Evolutionary conservation across 2,888 invertebrate genomes (phyloP).

Genomic region (Entomobrya multifasciata): DNA sequence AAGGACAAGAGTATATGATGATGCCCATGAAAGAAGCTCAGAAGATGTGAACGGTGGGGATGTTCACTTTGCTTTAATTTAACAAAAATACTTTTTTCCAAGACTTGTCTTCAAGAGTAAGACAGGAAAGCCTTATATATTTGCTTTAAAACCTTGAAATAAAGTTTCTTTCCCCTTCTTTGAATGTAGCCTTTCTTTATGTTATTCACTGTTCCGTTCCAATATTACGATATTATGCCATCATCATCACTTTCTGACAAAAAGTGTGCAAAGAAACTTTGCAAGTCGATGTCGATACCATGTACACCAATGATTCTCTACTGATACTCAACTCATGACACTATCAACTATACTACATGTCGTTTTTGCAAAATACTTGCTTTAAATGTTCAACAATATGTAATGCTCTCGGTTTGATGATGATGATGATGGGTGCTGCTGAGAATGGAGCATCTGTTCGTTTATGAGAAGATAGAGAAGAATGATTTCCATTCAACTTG

Average conservation of each 20-base stretch:
- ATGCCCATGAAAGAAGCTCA: no score
- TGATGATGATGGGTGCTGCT: not conserved
- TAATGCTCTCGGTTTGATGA: no score
- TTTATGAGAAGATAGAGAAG: conserved; percentile 12
- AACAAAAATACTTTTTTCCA: no score
- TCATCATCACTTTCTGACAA: conserved; percentile 4
- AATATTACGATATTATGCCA: not conserved
- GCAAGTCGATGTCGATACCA: not conserved
- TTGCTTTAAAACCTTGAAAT: conserved; percentile 12
- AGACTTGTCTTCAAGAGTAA: conserved; percentile 24
- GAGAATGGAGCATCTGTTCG: conserved; percentile 33
- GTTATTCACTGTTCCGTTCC: not conserved
- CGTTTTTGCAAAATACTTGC: no score
- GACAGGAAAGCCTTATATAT: not conserved
- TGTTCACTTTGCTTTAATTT: conserved; percentile 27
- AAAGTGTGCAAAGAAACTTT: not conserved
- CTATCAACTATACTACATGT: no score
- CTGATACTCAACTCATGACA: no score
- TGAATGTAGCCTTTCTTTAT: not conserved
- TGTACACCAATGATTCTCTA: no score
- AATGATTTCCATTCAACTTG: not conserved
- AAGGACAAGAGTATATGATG: no score
- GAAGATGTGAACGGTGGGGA: no score
- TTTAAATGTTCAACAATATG: no score
- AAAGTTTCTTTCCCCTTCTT: conserved; percentile 10